Evolutionary conservation across 2,888 invertebrate species (phyloP).

Genomic region (Prenolepis imparis): DNA sequence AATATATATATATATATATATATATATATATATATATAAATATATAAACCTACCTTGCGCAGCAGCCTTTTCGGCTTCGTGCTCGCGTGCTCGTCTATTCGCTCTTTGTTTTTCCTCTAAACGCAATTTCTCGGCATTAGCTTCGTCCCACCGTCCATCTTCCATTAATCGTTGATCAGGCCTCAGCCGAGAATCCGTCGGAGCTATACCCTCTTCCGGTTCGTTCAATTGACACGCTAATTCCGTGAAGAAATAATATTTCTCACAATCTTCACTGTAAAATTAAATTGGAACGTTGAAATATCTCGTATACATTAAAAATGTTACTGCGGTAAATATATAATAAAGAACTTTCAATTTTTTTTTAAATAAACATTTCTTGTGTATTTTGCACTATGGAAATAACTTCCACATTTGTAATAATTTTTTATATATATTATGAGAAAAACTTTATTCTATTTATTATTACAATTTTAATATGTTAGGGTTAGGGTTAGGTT

Average conservation of each 20-base stretch:
- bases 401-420: not conserved
- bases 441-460: not conserved
- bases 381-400: not conserved
- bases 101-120: constrained; percentile 98
- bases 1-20: not conserved
- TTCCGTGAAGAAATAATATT: constrained; percentile 97
- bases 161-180: constrained; percentile 99
- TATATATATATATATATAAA: not conserved
- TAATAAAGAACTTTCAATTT: not conserved
- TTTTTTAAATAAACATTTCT: not conserved
- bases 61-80: constrained; percentile 91
- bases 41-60: constrained; percentile 86
- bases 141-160: constrained; percentile 96
- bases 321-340: not conserved
- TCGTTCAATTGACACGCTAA: constrained; percentile 99
- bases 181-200: constrained; percentile 96
- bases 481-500: too few species aligned
- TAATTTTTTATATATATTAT: not conserved
- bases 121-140: constrained; percentile 93
- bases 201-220: constrained; percentile 95
- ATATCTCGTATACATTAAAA: constrained; percentile 17
- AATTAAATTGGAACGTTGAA: constrained; percentile 15
- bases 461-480: not conserved
- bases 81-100: constrained; percentile 92
- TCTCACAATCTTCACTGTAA: constrained; percentile 89